Conservation (phyloP, 64 coral and sea anemone species). For the Acropora yongei region DNA sequence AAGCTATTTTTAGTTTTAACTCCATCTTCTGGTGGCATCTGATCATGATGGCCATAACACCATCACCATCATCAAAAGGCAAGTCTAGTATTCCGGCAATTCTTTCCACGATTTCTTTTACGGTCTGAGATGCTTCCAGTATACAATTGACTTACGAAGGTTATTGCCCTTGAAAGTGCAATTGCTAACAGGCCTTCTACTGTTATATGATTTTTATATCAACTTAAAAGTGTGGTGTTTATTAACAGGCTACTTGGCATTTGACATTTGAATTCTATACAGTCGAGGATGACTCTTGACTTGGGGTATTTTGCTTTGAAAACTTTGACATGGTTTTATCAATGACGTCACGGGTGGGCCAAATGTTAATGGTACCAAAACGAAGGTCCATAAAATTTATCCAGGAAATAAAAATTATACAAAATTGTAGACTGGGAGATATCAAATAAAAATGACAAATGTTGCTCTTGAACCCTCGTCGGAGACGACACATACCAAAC, state of each 20-base stretch:
- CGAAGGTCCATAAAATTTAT: background rate
- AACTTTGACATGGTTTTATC: slow-evolving; percentile 8
- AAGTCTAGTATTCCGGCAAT: background rate
- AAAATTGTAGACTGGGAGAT: too few relatives aligned
- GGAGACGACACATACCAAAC: too few relatives aligned
- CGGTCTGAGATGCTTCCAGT: background rate
- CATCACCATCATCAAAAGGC: background rate
- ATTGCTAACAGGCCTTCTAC: background rate
- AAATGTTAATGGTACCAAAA: slow-evolving; percentile 3
- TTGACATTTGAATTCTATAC: slow-evolving; percentile 7
- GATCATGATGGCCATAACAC: background rate
- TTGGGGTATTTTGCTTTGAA: slow-evolving; percentile 30
- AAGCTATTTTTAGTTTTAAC: background rate
- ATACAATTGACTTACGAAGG: background rate
- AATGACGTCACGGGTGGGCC: slow-evolving; percentile 12
- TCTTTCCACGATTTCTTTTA: background rate
- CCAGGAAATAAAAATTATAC: background rate
- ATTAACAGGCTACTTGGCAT: background rate
- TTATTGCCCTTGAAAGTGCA: background rate
- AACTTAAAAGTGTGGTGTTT: background rate
- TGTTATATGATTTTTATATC: background rate
- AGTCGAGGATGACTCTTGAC: slow-evolving; percentile 26
- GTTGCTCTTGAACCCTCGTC: too few relatives aligned
- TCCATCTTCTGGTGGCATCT: background rate
- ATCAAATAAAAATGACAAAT: too few relatives aligned